Evolutionary conservation across 2,113 vertebrate genomes (phyloP).

Genomic region (Brachyhypopomus gauderio): DNA sequence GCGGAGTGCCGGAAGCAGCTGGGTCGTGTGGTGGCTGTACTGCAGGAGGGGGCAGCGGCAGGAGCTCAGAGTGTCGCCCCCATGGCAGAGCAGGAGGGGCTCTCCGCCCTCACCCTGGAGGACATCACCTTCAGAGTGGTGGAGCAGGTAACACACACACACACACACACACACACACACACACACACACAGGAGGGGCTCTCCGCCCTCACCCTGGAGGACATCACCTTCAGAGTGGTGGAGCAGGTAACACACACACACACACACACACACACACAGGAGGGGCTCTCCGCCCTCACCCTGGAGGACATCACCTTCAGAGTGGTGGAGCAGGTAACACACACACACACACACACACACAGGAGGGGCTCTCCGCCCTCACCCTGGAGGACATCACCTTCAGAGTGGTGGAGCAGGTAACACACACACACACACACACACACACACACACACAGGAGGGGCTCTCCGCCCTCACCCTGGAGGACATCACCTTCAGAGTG

Average conservation of each 20-base stretch:
- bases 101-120: conserved; percentile 81
- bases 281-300: too few relatives aligned
- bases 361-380: conserved; percentile 82
- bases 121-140: conserved; percentile 88
- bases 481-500: too few relatives aligned
- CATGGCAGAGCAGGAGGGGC: conserved; percentile 86
- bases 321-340: too few relatives aligned
- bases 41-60: conserved; percentile 90
- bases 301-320: too few relatives aligned
- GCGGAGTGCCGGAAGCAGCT: conserved; percentile 92
- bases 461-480: too few relatives aligned
- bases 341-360: conserved; percentile 41
- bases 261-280: too few relatives aligned
- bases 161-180: neutral
- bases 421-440: neutral
- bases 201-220: too few relatives aligned
- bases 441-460: too few relatives aligned
- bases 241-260: too few relatives aligned
- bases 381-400: conserved; percentile 89
- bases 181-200: too few relatives aligned
- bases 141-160: conserved; percentile 81
- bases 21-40: conserved; percentile 91
- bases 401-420: conserved; percentile 90
- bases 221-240: too few relatives aligned
- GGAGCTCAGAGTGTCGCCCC: conserved; percentile 91